These are phyloP conservation scores for Dermatemys mawii DNA, from an alignment of 2,113 vertebrate genomes.

Conservation along the genomic window DNA sequence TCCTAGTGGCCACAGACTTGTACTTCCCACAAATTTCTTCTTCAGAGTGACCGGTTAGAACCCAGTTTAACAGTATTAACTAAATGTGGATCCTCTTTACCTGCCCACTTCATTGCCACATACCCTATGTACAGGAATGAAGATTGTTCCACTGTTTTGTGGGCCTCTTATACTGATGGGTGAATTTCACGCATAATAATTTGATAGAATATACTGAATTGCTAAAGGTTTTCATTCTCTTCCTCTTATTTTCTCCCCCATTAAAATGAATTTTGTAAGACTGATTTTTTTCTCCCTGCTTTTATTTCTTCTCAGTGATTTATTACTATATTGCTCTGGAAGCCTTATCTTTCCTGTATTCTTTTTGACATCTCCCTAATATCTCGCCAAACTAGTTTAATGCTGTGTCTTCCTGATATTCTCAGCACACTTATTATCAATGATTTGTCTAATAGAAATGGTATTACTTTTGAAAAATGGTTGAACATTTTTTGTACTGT, in stretches of 20 bases:
- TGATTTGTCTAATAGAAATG: slow-evolving; percentile 62
- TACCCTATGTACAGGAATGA: not conserved
- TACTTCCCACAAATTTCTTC: not conserved
- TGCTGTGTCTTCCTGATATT: slow-evolving; percentile 3
- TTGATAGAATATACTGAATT: slow-evolving; percentile 20
- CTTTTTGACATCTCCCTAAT: slow-evolving; percentile 45
- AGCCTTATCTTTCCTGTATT: slow-evolving; percentile 45
- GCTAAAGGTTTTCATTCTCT: slow-evolving; percentile 26
- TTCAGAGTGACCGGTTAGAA: not conserved
- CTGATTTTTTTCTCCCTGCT: not conserved
- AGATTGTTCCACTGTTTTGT: not conserved
- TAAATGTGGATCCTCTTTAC: not conserved
- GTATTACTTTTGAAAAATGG: slow-evolving; percentile 57
- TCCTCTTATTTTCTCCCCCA: not conserved
- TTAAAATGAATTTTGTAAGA: slow-evolving; percentile 51
- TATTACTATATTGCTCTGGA: slow-evolving; percentile 36
- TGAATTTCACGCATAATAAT: not conserved
- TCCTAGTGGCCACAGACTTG: not conserved
- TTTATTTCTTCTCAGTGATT: slow-evolving; percentile 34
- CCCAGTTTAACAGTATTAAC: not conserved
- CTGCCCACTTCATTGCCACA: not conserved
- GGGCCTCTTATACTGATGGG: not conserved
- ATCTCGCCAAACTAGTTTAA: slow-evolving; percentile 52
- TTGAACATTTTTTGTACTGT: slow-evolving; percentile 35
- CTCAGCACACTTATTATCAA: slow-evolving; percentile 52